Percentiles rank a stretch among this genome's conserved stretches.
Evolutionary conservation across 2,888 invertebrate species (phyloP).

Genomic region (Xestia sexstrigata): DNA sequence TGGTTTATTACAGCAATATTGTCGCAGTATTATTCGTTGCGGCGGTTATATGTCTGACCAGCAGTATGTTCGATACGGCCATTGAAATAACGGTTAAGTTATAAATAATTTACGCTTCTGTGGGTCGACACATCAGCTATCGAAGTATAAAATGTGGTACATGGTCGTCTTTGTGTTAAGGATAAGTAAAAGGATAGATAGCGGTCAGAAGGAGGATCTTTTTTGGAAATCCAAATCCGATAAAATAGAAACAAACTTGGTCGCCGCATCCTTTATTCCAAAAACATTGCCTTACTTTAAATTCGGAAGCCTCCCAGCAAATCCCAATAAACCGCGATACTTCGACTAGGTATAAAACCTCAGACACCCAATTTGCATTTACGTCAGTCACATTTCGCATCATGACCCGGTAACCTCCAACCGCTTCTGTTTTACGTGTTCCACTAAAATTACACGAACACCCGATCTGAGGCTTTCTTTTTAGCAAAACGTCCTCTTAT

Average conservation of each 20-base stretch:
- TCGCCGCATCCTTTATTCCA: neutral
- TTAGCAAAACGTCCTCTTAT: conserved; percentile 63
- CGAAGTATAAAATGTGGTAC: conserved; percentile 5
- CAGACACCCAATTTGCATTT: conserved; percentile 60
- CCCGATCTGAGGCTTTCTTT: conserved; percentile 63
- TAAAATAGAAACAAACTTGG: conserved; percentile 5
- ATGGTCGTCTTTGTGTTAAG: neutral
- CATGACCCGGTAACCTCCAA: conserved; percentile 41
- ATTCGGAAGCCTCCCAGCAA: conserved; percentile 28
- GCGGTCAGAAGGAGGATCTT: neutral
- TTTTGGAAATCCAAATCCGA: neutral
- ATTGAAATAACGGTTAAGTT: conserved; percentile 4
- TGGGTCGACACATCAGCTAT: neutral
- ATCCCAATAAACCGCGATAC: conserved; percentile 47
- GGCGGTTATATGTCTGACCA: conserved; percentile 7
- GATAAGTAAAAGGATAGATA: neutral
- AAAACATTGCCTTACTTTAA: conserved; percentile 24
- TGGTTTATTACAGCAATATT: conserved; percentile 53
- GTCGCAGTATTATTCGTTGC: conserved; percentile 21
- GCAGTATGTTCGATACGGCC: neutral
- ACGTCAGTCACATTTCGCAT: conserved; percentile 53
- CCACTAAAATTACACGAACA: conserved; percentile 64
- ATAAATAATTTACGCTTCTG: neutral
- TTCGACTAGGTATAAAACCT: conserved; percentile 45
- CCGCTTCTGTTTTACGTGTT: conserved; percentile 53